Conservation (phyloP, 2,888 invertebrate species). For the Dynastes grantii region DNA sequence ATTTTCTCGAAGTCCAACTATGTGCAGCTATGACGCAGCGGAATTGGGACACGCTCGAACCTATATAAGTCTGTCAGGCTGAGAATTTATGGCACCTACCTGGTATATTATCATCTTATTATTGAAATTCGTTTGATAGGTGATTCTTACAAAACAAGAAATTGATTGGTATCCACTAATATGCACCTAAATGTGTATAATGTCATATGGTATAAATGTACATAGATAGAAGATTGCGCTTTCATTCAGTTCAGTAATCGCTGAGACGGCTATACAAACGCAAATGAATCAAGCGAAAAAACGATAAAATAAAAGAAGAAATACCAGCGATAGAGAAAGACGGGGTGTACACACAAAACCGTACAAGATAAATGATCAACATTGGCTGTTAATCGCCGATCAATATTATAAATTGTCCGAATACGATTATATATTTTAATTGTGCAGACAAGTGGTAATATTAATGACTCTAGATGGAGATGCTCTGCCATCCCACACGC, state of each 20-base stretch:
- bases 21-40: too few relatives aligned
- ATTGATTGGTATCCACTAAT: too few relatives aligned
- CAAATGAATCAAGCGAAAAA: conserved; percentile 32
- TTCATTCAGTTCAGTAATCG: conserved; percentile 61
- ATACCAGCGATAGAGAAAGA: background rate
- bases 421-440: conserved; percentile 71
- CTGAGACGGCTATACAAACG: conserved; percentile 57
- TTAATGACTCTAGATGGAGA: conserved; percentile 67
- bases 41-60: too few relatives aligned
- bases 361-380: conserved; percentile 66
- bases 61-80: too few relatives aligned
- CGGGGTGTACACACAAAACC: conserved; percentile 26
- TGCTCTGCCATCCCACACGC: conserved; percentile 64
- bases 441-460: conserved; percentile 70
- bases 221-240: conserved; percentile 10
- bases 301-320: conserved; percentile 1
- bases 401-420: conserved; percentile 71
- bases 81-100: too few relatives aligned
- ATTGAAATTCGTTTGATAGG: too few relatives aligned
- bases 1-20: too few relatives aligned
- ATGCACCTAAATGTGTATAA: too few relatives aligned
- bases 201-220: too few relatives aligned
- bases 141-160: too few relatives aligned
- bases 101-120: too few relatives aligned
- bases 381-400: conserved; percentile 68